Evolutionary conservation across 2,888 invertebrate genomes (phyloP), one percentile per base, ranked within the genome.

Genomic region (Drosophila anomelani): DNA sequence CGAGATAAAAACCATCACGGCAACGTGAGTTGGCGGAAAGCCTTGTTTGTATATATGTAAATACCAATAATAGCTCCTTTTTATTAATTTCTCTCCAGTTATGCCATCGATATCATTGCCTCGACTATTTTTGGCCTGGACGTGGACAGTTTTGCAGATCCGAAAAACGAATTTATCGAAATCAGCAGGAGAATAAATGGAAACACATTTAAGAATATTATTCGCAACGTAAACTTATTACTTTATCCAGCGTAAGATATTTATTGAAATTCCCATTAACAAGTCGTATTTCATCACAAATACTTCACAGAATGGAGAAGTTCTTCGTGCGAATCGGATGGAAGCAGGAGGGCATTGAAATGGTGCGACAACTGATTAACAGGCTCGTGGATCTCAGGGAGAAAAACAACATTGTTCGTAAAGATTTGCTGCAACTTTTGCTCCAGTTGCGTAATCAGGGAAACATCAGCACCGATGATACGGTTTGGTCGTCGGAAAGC

Each of bases 101-200:
- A 92, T 80, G 92, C 93, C 0, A 90, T 93, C 43, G 93, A 94
- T 66, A 92, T 93, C 13, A 92, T 94, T 54, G 93, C 92, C 3
- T 92, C 93, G 0, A 92, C 92, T n/a, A 92, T 93, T 26, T 94
- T 94, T 78, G 93, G 93, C 2, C 73, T 93, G 26, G 92, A 93
- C 13, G 85, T 92, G 2, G 90, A 93, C 59, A 91, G 92, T 36
- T 91, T 93, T 43, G 80, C 89, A 26, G 79, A 93, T 44, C 91
- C 91, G 3, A 77, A 91, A 10, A 92, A 93, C 72, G 91, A 91
- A 36, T 90, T 93, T 62, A 77, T 80, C 9, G 66, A 56, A 3
- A 69, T 91, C 4, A 90, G 86, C 15, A 72, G 54, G 8, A 66
- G 56, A 26, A 8, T 89, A 0, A 88, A 71, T 23, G 71, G 75